Evolutionary conservation across 2,888 invertebrate genomes (phyloP), one percentile per base, ranked within the genome.

Genomic region (Syritta pipiens): DNA sequence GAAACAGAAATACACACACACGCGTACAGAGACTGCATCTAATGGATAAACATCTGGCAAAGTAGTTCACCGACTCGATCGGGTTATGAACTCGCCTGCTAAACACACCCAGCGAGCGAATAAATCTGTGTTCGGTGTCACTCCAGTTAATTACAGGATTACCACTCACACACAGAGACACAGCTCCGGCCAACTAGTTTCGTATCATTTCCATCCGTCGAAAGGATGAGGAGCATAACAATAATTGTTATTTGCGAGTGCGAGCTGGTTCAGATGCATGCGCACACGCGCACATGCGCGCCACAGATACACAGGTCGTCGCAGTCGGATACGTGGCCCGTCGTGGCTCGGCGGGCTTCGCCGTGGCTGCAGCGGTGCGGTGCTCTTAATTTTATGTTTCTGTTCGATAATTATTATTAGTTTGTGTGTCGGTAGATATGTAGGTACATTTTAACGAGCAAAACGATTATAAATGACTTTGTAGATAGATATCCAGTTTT

Each of bases 81-180:
- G 9, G 32, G 51, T 44, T 60, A 72, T 63, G 71, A 55, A 63
- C 37, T 48, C 32, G 32, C 22, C 9, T 5, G 5, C 32, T 20
- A 14, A 17, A 37, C 17, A 24, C 22, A 3, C 4, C 30, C 40
- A n/a, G 32, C 55, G 48, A 55, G 55, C 62, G 71, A 55, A 72
- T 63, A 72, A 72, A 72, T 72, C 53, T 48, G 71, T 72, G 62
- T 72, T 72, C 71, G 60, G 71, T 72, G 71, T 72, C 71, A 72
- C 71, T 72, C 62, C 26, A 53, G 71, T 72, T 72, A 72, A 72
- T 72, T 72, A 72, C 71, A 72, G 71, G 63, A 72, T 62, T 60
- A 71, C 60, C 51, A 60, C 37, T 37, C 69, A 40, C 26, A 49
- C 20, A 42, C 40, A 49, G 32, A 48, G 37, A 20, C 42, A 57